Conservation (phyloP, 2,888 invertebrate genomes). For the Melinaea menophilus region DNA sequence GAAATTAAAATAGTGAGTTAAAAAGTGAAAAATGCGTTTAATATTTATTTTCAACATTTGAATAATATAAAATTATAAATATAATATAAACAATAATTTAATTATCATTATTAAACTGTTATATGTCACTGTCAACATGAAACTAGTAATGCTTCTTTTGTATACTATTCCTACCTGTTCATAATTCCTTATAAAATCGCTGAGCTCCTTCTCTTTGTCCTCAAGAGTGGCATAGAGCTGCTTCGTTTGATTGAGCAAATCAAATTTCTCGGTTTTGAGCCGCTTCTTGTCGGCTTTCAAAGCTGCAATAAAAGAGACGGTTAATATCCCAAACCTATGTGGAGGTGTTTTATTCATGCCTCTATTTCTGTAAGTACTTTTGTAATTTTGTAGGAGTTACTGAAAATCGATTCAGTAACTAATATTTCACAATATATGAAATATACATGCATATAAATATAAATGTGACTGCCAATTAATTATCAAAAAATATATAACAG, state of each 20-base stretch:
- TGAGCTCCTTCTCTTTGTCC: constrained; percentile 94
- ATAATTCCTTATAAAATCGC: constrained; percentile 96
- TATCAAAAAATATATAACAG: neutral
- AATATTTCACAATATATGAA: too few species aligned
- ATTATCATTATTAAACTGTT: too few species aligned
- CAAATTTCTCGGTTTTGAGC: constrained; percentile 94
- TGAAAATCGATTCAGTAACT: too few species aligned
- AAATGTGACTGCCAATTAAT: too few species aligned
- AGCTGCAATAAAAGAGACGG: constrained; percentile 65
- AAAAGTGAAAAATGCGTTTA: too few species aligned
- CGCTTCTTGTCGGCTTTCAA: constrained; percentile 94
- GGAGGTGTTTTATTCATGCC: constrained; percentile 23
- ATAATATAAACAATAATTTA: too few species aligned
- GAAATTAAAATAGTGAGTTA: neutral
- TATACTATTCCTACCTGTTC: constrained; percentile 81
- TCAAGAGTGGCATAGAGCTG: constrained; percentile 95
- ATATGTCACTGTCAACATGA: neutral
- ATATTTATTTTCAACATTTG: too few species aligned
- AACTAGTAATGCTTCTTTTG: neutral
- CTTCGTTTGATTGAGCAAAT: constrained; percentile 95
- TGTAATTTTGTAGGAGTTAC: neutral
- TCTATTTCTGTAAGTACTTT: constrained; percentile 25
- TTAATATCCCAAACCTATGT: constrained; percentile 20
- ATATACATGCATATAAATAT: too few species aligned
- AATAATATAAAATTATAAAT: too few species aligned